These are phyloP conservation scores for Charadrius vociferus DNA, from an alignment of 2,113 vertebrate genomes.

Conservation along the genomic window DNA sequence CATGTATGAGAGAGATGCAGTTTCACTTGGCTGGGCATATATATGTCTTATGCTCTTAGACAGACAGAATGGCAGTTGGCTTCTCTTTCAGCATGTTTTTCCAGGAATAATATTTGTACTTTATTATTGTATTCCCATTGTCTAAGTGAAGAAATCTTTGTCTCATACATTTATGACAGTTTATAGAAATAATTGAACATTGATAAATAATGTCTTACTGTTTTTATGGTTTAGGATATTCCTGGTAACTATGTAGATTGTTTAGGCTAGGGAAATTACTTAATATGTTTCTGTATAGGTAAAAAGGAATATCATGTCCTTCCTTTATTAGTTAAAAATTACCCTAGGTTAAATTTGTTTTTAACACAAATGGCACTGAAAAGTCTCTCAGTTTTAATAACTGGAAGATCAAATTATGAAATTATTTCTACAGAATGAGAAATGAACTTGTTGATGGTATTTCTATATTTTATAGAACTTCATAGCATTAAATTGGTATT, in stretches of 20 bases:
- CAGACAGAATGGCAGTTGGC: not conserved
- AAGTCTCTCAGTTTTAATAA: not conserved
- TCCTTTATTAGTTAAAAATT: not conserved
- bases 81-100: not conserved
- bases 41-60: not conserved
- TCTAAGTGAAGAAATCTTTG: not conserved
- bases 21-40: not conserved
- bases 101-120: not conserved
- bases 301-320: not conserved
- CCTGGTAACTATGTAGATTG: not conserved
- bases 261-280: not conserved
- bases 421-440: not conserved
- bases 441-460: not conserved
- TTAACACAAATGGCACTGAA: not conserved
- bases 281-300: not conserved
- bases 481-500: not conserved
- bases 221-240: not conserved
- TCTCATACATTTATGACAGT: not conserved
- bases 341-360: not conserved
- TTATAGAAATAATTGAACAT: not conserved
- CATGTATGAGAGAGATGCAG: not conserved
- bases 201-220: not conserved
- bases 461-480: not conserved
- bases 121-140: not conserved
- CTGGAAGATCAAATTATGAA: not conserved